Evolutionary conservation across 37 sponge, comb jelly and placozoan species (phyloP), one percentile per base, ranked within the genome.

Genomic region (Aplysina aerophoba): DNA sequence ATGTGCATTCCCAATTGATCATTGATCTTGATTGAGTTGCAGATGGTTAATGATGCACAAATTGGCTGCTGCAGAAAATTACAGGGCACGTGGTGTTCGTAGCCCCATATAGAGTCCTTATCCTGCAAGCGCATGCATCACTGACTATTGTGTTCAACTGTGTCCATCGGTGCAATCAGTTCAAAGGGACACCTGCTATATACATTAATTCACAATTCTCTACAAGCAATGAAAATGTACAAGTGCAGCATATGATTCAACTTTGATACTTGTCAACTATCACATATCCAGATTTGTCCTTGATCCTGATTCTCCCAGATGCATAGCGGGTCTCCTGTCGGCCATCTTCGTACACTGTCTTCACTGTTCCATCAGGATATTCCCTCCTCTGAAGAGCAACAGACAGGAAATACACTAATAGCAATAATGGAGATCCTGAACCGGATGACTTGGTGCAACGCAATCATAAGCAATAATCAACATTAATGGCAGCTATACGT

Each of bases 301-400:
- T 98, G 16, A 96, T 83, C 39, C 96, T 88, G 4, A 98, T 74
- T 58, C 95, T 92, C 6, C 99, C 99, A 24, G 90, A 87, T 11
- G 96, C 80, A 68, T 98, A 96, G 25, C 87, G 69, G 15, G 99
- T 98, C 88, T 98, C 99, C 78, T 98, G 96, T 24, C 87, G 65
- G 41, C 99, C 99, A 78, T 98, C 96, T 44, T 86, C 81, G 73
- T 87, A 98, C 72, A 98, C 95, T 17, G 92, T 98, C 89, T 98
- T 98, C 33, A 90, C 84, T 1, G 96, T 96, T 0, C 99, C 99
- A 85, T 98, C 99, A 84, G 95, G 96, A 85, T 94, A 98, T 61
- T 94, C 95, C 31, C 99, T 86, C 16, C 93, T 39, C 92, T 92
- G 36, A 15, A 40, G 27, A 62, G n/a, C 50, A 44, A 8, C 6